phyloP scores from a whole-genome alignment of 2,888 invertebrate genomes.

The Taphrorychus bicolor region DNA sequence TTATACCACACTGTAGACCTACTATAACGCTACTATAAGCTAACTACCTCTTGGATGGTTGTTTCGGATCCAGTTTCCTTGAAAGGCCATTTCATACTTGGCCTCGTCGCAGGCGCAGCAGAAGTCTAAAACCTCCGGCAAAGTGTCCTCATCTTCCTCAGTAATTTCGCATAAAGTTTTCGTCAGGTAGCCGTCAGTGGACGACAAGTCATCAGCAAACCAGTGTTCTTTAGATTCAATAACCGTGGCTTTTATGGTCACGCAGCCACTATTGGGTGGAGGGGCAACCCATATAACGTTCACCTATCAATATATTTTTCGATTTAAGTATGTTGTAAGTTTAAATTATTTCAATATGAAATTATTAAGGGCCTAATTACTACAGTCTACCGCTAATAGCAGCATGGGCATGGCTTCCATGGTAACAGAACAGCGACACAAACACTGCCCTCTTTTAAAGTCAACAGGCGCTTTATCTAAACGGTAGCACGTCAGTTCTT shows the following conservation, averaged over 20 bases:
- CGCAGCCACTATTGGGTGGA: slow-evolving; percentile 76
- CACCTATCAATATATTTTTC: slow-evolving; percentile 26
- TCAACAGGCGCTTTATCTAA: too few species aligned
- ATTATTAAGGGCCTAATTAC: too few species aligned
- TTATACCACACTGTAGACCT: too few species aligned
- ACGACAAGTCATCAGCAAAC: slow-evolving; percentile 74
- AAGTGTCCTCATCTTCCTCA: slow-evolving; percentile 65
- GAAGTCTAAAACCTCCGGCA: slow-evolving; percentile 69
- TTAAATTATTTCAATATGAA: too few species aligned
- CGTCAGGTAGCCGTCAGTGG: slow-evolving; percentile 65
- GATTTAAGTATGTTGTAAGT: not conserved
- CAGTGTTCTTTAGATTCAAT: slow-evolving; percentile 75
- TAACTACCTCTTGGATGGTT: slow-evolving; percentile 91
- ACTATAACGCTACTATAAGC: too few species aligned
- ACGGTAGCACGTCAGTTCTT: too few species aligned
- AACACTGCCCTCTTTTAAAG: too few species aligned
- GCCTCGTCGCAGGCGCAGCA: slow-evolving; percentile 97
- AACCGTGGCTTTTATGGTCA: slow-evolving; percentile 79
- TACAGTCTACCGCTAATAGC: too few species aligned
- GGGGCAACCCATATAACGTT: slow-evolving; percentile 78
- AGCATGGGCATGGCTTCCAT: too few species aligned
- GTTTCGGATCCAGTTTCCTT: slow-evolving; percentile 92
- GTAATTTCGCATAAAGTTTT: slow-evolving; percentile 74
- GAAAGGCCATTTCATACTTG: slow-evolving; percentile 89
- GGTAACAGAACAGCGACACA: too few species aligned